Evolutionary conservation across 2,888 invertebrate species (phyloP).

Genomic region (Elegia similella): DNA sequence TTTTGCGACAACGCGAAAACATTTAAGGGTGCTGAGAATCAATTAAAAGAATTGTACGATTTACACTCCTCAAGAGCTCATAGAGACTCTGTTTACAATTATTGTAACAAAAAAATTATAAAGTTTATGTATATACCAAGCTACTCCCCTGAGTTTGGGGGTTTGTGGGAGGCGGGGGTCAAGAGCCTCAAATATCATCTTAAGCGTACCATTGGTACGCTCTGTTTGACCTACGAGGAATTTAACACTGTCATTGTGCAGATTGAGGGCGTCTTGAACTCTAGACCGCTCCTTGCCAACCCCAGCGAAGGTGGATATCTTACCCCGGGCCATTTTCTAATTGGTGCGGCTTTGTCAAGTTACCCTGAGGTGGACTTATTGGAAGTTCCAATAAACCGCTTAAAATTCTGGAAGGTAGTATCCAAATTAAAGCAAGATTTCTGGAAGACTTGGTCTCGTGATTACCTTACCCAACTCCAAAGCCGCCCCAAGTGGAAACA

Average conservation of each 20-base stretch:
- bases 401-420: constrained; percentile 24
- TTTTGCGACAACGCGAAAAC: neutral
- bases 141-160: constrained; percentile 25
- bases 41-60: neutral
- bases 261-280: constrained; percentile 22
- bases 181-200: constrained; percentile 22
- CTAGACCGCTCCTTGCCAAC: constrained; percentile 20
- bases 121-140: constrained; percentile 25
- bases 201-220: constrained; percentile 18
- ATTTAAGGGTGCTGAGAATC: neutral
- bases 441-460: constrained; percentile 25
- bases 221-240: constrained; percentile 20
- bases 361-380: constrained; percentile 23
- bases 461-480: constrained; percentile 23
- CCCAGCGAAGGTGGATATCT: constrained; percentile 18
- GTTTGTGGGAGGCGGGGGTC: constrained; percentile 24
- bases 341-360: constrained; percentile 17
- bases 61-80: neutral
- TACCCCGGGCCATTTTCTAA: constrained; percentile 28
- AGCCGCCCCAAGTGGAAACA: constrained; percentile 21
- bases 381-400: constrained; percentile 19
- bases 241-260: constrained; percentile 20
- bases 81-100: constrained; percentile 13
- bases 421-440: constrained; percentile 23
- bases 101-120: constrained; percentile 21